A percentile compares a stretch with the other conserved stretches of the same genome.
Evolutionary conservation across 2,113 vertebrate genomes (phyloP).

Genomic region (Cacatua alba): DNA sequence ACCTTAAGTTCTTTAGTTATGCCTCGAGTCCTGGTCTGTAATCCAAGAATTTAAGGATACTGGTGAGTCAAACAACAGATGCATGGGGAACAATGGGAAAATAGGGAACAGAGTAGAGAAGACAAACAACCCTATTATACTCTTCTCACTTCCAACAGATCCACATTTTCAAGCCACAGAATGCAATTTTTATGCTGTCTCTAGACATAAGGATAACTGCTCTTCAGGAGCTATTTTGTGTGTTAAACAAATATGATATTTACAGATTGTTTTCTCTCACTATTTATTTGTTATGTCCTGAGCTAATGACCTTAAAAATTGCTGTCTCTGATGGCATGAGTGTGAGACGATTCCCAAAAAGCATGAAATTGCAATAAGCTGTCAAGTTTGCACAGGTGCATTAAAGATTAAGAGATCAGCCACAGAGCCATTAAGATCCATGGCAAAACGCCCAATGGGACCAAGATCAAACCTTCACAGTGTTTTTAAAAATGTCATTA

Average conservation of each 20-base stretch:
- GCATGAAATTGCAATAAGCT: constrained; percentile 63
- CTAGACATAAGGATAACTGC: constrained; percentile 50
- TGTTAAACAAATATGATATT: constrained; percentile 67
- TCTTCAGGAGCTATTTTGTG: constrained; percentile 26
- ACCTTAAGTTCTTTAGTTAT: neutral
- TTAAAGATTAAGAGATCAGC: constrained; percentile 64
- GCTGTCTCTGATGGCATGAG: constrained; percentile 33
- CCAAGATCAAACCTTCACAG: constrained; percentile 36
- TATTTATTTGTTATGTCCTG: constrained; percentile 52
- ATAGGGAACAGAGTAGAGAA: neutral
- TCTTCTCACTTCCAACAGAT: neutral
- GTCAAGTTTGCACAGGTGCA: constrained; percentile 64
- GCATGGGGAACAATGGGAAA: neutral
- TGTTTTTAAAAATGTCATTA: constrained; percentile 54
- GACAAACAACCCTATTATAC: neutral
- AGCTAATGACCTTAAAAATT: constrained; percentile 62
- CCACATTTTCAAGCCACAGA: constrained; percentile 12
- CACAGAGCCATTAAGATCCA: constrained; percentile 52
- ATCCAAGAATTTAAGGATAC: neutral
- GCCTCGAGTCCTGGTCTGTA: neutral
- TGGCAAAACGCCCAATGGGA: constrained; percentile 36
- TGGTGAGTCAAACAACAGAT: neutral
- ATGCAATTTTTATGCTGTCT: constrained; percentile 41
- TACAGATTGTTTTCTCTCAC: constrained; percentile 50
- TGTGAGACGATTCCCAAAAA: constrained; percentile 23